A percentile compares a stretch with the other conserved stretches of the same genome.
These are phyloP conservation scores for Drosophila diplacantha DNA, from an alignment of 2,888 invertebrate species.

Conservation along the genomic window DNA sequence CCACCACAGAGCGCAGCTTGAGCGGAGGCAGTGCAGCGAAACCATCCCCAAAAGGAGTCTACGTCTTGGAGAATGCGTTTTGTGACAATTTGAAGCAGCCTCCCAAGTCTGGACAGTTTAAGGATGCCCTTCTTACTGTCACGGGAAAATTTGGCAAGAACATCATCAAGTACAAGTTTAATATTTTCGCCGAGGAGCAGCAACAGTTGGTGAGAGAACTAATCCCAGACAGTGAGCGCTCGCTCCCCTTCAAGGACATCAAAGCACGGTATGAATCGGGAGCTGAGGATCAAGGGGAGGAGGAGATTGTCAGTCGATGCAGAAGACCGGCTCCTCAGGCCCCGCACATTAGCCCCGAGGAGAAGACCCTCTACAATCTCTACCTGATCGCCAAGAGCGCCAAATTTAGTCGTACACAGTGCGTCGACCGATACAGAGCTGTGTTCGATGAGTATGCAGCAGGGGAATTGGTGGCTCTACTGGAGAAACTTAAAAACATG, in stretches of 20 bases:
- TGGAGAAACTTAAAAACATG: slow-evolving; percentile 71
- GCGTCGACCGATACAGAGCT: slow-evolving; percentile 75
- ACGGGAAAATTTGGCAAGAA: slow-evolving; percentile 78
- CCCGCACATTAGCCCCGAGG: slow-evolving; percentile 75
- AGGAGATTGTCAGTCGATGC: slow-evolving; percentile 74
- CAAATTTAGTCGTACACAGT: slow-evolving; percentile 76
- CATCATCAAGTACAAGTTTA: slow-evolving; percentile 78
- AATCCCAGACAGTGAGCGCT: slow-evolving; percentile 75
- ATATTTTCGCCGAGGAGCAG: slow-evolving; percentile 77
- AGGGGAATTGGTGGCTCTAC: slow-evolving; percentile 73
- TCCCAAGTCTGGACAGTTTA: slow-evolving; percentile 74
- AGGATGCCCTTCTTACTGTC: slow-evolving; percentile 76
- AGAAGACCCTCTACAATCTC: slow-evolving; percentile 77
- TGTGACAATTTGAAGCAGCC: slow-evolving; percentile 76
- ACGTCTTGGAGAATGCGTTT: slow-evolving; percentile 77
- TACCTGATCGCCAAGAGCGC: slow-evolving; percentile 77
- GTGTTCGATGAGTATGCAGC: slow-evolving; percentile 77
- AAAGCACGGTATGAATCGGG: slow-evolving; percentile 73
- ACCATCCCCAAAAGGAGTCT: slow-evolving; percentile 65
- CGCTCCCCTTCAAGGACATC: slow-evolving; percentile 75
- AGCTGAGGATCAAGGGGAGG: slow-evolving; percentile 64
- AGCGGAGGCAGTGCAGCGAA: slow-evolving; percentile 40
- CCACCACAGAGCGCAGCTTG: slow-evolving; percentile 68
- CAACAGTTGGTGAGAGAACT: slow-evolving; percentile 75
- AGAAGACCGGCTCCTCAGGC: slow-evolving; percentile 39